These are phyloP conservation scores for Enteromius viviparus DNA, from an alignment of 2,797 vertebrate species.

Conservation along the genomic window DNA sequence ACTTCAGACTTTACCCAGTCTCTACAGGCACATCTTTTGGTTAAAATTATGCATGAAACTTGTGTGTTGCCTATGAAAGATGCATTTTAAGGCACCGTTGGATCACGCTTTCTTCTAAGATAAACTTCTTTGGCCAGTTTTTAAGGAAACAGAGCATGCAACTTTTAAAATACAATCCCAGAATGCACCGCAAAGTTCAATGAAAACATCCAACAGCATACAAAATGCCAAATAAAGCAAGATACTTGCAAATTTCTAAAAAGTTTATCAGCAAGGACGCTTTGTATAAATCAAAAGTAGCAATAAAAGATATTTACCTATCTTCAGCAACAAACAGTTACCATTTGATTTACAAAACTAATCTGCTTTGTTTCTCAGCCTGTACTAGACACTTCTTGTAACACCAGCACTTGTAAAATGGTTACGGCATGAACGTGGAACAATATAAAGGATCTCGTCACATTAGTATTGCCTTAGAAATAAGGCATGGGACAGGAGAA, in stretches of 20 bases:
- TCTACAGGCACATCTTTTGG: not conserved
- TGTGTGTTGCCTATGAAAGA: not conserved
- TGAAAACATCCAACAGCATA: not conserved
- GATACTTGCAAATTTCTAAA: not conserved
- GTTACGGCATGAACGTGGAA: constrained; percentile 56
- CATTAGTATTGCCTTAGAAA: constrained; percentile 54
- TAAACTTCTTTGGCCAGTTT: not conserved
- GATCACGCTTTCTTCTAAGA: not conserved
- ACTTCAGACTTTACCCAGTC: not conserved
- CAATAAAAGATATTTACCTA: not conserved
- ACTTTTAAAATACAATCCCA: not conserved
- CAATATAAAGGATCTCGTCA: constrained; percentile 64
- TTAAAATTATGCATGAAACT: not conserved
- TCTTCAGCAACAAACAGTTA: constrained; percentile 55
- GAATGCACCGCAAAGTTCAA: not conserved
- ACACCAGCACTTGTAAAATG: constrained; percentile 56
- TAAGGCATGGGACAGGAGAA: constrained; percentile 62
- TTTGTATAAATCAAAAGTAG: no score
- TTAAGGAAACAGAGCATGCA: not conserved
- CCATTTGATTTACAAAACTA: constrained; percentile 65
- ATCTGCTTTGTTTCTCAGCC: constrained; percentile 65
- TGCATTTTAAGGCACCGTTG: not conserved
- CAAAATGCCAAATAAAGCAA: not conserved
- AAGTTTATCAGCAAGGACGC: not conserved
- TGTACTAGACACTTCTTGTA: constrained; percentile 55